Evolutionary conservation across 2,113 vertebrate species (phyloP), one percentile per base, ranked within the genome.

Genomic region (Heterocephalus glaber): DNA sequence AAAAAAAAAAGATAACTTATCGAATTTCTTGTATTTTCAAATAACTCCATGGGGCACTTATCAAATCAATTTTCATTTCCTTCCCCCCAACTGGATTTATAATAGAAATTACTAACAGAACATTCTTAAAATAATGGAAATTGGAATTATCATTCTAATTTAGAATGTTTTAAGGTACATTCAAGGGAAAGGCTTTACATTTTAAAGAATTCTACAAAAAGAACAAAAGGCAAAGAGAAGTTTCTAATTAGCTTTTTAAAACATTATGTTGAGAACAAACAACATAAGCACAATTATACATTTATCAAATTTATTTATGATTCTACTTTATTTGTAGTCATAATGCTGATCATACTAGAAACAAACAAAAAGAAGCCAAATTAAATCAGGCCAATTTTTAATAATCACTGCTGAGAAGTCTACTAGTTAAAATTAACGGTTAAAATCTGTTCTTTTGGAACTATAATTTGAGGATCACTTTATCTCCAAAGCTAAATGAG

Each of bases 11-110:
- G 4, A 3, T 4, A 94, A 66, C 41, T 33, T 47, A 94, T 35
- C 79, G 82, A 68, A 95, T 83, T 61, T 88, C n/a, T 49, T 85
- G 2, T 44, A 83, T 61, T 95, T 95, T 86, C 70, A 92, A 97
- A 81, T 76, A 91, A 86, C 41, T 94, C 52, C n/a, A 49, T 12
- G 33, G 35, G 54, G 38, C 47, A 49, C 14, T 91, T 82, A 95
- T 19, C 76, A 87, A 96, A 33, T 4, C 58, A 88, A 66, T 61
- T 77, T 95, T 89, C 72, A 94, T 68, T 80, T 81, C 30, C 89
- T 26, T 41, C 60, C n/a, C 20, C 35, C 61, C 61, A 79, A 83
- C 0, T 79, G 33, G 26, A 19, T 83, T 96, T 88, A 58, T 38
- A 61, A 80, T 24, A 60, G 79, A 93, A 91, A 65, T 92, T 60